These are phyloP conservation scores for Pseudeuparius sepicola DNA, from an alignment of 2,888 invertebrate genomes.

Conservation along the genomic window DNA sequence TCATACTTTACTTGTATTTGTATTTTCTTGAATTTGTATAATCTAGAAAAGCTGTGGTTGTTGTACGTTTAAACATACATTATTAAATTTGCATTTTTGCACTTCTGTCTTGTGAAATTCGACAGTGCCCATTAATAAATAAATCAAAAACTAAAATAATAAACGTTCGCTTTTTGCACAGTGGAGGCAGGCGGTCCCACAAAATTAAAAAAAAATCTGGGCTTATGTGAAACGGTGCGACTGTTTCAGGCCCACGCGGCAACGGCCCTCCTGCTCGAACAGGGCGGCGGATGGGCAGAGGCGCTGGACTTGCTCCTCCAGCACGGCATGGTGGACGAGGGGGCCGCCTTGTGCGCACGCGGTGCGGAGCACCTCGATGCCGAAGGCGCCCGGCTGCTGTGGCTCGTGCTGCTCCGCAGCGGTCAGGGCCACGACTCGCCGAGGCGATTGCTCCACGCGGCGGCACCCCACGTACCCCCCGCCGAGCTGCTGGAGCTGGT, in stretches of 20 bases:
- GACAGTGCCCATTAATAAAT: no score
- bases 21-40: no score
- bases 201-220: no score
- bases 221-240: no score
- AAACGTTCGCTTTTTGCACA: no score
- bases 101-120: no score
- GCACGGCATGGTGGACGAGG: conserved; percentile 33
- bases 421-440: conserved; percentile 35
- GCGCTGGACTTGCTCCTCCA: conserved; percentile 56
- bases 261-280: conserved; percentile 64
- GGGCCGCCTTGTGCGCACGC: conserved; percentile 39
- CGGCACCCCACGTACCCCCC: conserved; percentile 47
- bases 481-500: conserved; percentile 50
- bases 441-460: conserved; percentile 44
- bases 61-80: no score
- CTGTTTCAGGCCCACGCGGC: conserved; percentile 49
- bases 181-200: no score
- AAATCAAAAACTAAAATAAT: no score
- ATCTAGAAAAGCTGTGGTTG: no score
- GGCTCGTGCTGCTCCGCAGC: conserved; percentile 43
- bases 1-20: no score
- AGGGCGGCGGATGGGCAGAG: conserved; percentile 60
- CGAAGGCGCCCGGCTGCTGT: conserved; percentile 41
- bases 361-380: conserved; percentile 40
- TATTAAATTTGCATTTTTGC: no score